Percentiles rank a stretch among this genome's conserved stretches.
phyloP scores from a whole-genome alignment of 2,888 invertebrate species.

The Blastobasis lacticolella region DNA sequence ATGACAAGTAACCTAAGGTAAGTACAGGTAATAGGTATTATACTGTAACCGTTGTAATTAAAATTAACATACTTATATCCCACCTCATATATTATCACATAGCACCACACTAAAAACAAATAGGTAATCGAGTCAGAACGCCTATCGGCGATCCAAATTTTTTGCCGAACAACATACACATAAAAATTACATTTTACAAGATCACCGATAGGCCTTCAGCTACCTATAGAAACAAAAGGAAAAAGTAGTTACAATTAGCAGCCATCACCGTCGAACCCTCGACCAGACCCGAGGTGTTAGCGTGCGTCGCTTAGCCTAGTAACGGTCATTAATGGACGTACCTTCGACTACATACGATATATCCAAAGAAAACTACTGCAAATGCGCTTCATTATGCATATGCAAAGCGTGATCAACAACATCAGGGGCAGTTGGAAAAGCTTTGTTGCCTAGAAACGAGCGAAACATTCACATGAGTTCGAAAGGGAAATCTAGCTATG shows the following conservation, averaged over 20 bases:
- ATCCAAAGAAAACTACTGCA: constrained; percentile 77
- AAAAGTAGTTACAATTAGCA: too few relatives aligned
- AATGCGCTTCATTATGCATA: constrained; percentile 76
- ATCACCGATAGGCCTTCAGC: too few relatives aligned
- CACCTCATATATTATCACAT: too few relatives aligned
- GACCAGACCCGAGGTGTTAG: constrained; percentile 21
- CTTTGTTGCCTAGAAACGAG: constrained; percentile 74
- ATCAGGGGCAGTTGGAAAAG: constrained; percentile 75
- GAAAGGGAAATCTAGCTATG: constrained; percentile 20
- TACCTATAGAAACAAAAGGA: too few relatives aligned
- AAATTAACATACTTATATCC: too few relatives aligned
- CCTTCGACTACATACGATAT: constrained; percentile 75
- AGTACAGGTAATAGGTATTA: constrained; percentile 3
- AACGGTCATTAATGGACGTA: constrained; percentile 67
- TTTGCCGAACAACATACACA: too few relatives aligned
- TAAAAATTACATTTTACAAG: too few relatives aligned
- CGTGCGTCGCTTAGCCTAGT: constrained; percentile 54
- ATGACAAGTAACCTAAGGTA: neutral
- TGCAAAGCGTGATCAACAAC: constrained; percentile 76
- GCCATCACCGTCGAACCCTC: too few relatives aligned
- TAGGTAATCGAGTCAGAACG: too few relatives aligned
- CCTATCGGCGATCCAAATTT: too few relatives aligned
- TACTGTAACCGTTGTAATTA: too few relatives aligned
- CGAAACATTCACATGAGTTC: constrained; percentile 58
- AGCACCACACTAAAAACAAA: too few relatives aligned